phyloP scores from a whole-genome alignment of 2,113 vertebrate genomes.

The Actenoides lindsayi region DNA sequence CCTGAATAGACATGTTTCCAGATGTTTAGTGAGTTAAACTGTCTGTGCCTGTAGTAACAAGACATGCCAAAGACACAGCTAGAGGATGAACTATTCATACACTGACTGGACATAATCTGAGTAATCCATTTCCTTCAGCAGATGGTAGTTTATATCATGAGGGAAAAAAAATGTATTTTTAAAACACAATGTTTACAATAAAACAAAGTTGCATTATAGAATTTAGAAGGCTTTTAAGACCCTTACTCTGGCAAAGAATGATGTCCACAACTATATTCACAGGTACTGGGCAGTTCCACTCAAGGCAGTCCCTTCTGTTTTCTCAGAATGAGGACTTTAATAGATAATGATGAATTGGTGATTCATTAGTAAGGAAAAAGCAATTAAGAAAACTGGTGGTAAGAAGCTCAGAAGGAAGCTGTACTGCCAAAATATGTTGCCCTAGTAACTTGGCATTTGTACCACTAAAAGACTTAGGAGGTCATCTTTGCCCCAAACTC shows the following conservation, averaged over 20 bases:
- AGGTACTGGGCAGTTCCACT: not conserved
- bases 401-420: not conserved
- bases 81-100: not conserved
- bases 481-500: not conserved
- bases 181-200: not conserved
- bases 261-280: not conserved
- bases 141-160: not conserved
- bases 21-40: slow-evolving; percentile 53
- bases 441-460: not conserved
- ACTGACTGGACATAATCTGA: not conserved
- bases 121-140: not conserved
- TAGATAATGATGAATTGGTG: not conserved
- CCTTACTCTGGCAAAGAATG: not conserved
- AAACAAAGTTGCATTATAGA: not conserved
- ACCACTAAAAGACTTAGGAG: not conserved
- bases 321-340: not conserved
- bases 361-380: not conserved
- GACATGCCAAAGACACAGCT: not conserved
- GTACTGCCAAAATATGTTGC: not conserved
- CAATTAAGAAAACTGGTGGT: not conserved
- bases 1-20: slow-evolving; percentile 44
- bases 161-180: not conserved
- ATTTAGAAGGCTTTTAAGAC: not conserved
- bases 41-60: slow-evolving; percentile 7
- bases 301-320: not conserved